Evolutionary conservation across 2,113 vertebrate genomes (phyloP), one percentile per base, ranked within the genome.

Genomic region (Coregonus clupeaformis): DNA sequence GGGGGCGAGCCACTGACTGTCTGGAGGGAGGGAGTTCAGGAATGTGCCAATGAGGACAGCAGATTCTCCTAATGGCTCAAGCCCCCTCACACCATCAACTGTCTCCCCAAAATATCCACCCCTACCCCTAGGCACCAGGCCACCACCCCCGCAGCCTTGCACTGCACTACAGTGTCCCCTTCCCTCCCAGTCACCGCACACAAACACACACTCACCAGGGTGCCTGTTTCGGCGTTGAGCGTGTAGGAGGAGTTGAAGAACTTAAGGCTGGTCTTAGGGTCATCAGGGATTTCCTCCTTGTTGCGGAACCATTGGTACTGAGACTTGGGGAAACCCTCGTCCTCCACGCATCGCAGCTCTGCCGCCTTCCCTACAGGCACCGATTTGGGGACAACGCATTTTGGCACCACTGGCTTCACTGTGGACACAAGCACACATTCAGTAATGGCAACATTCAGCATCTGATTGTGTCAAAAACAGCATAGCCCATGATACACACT

Each of bases 221-320:
- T 95, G 84, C 98, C 98, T 13, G 94, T 93, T 64, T 92, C 83
- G 0, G 90, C 65, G 78, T 94, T 93, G 80, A 96, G 71, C 14
- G 82, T 88, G 83, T 98, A 99, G 0, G 96, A 95, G 25, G 97
- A 98, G 81, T 99, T 99, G 65, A 92, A 89, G 82, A 95, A 91
- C 68, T 92, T 94, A 66, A 80, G 77, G 77, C 91, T 96, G 72
- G 91, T 87, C 85, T 94, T 97, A 0, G 91, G 92, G 77, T 98
- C 96, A 0, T 89, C 82, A 0, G 97, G 94, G 18, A 99, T 80
- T 1, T 95, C 93, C 3, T 96, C 92, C 0, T 89, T 87, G 73
- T 97, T 96, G 81, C 94, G 96, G 87, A 98, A 98, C 98, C 98
- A 99, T 87, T 94, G 95, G 90, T 98, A 99, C 2, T 93, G 91